Percentiles rank a stretch among this genome's conserved stretches.
Conservation (phyloP, 2,888 invertebrate species). For the Antheraea assamensis region DNA sequence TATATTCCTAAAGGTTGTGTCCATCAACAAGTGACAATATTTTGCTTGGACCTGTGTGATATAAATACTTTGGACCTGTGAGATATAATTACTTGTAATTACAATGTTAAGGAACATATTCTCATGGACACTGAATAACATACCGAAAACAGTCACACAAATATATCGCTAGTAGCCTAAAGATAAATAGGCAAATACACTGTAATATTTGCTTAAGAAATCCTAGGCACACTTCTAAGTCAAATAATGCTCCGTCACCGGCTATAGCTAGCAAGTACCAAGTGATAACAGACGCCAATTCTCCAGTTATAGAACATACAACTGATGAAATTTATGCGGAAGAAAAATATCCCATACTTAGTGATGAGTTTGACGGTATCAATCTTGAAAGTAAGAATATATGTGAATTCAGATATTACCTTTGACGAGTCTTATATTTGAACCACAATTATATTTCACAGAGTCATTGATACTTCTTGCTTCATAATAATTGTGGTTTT, state of each 20-base stretch:
- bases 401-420: neutral
- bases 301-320: slow-evolving; percentile 87
- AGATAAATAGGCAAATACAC: slow-evolving; percentile 58
- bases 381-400: slow-evolving; percentile 80
- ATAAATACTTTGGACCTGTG: neutral
- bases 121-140: slow-evolving; percentile 23
- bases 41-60: neutral
- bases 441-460: neutral
- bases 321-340: slow-evolving; percentile 83
- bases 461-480: neutral
- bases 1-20: neutral
- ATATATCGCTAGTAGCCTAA: slow-evolving; percentile 38
- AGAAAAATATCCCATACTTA: slow-evolving; percentile 59
- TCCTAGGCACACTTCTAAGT: slow-evolving; percentile 64
- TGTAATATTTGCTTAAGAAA: slow-evolving; percentile 60
- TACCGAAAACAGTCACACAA: slow-evolving; percentile 28
- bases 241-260: slow-evolving; percentile 63
- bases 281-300: slow-evolving; percentile 87
- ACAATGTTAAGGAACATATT: slow-evolving; percentile 31
- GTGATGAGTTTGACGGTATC: slow-evolving; percentile 84
- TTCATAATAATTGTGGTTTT: neutral
- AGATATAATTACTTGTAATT: neutral
- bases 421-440: neutral
- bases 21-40: neutral
- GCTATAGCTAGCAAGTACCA: slow-evolving; percentile 84